Evolutionary conservation across 2,888 invertebrate genomes (phyloP), one percentile per base, ranked within the genome.

Genomic region (Druceiella hillmani): DNA sequence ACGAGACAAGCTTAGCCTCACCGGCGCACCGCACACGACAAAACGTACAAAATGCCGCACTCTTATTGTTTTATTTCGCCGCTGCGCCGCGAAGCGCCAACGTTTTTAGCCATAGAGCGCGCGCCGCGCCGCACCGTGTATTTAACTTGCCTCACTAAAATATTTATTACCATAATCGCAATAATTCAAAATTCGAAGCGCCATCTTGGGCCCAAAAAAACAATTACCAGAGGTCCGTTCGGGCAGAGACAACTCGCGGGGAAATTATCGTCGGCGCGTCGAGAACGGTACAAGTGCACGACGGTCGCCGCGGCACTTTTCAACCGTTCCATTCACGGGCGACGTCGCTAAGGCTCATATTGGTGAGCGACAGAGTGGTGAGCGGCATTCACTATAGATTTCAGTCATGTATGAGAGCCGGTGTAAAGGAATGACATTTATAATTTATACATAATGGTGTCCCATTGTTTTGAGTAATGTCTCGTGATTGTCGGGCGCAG

Each of bases 391-490:
- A 15, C 12, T 27, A 27, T 13, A 27, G 13, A 27, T 27, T 27
- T 27, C 27, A 11, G 27, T 27, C 27, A 27, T 27, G 27, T 11
- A 11, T 15, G 27, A 7, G 27, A 4, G n/a, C 12, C 27, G 9
- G 27, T 25, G 25, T 25, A 25, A 30, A 20, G 31, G 37, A 30
- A 40, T 32, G 36, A 36, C 36, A 36, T 33, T 11, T 41, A 41
- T 41, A 35, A 41, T 41, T 41, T 41, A 41, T 33, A 33, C 24
- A 30, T 30, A 31, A 41, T 24, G 33, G 41, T 32, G 31, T 26
- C 37, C 40, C 43, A 44, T 44, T 44, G 43, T 44, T 40, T 44
- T 44, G 39, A 42, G 38, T 41, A 41, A 41, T 41, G 41, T 16
- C 32, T 17, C 24, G 30, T 37, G 40, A 40, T 40, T 37, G 38